Evolutionary conservation across 2,888 invertebrate species (phyloP), one percentile per base, ranked within the genome.

Genomic region (Oscheius sp.): DNA sequence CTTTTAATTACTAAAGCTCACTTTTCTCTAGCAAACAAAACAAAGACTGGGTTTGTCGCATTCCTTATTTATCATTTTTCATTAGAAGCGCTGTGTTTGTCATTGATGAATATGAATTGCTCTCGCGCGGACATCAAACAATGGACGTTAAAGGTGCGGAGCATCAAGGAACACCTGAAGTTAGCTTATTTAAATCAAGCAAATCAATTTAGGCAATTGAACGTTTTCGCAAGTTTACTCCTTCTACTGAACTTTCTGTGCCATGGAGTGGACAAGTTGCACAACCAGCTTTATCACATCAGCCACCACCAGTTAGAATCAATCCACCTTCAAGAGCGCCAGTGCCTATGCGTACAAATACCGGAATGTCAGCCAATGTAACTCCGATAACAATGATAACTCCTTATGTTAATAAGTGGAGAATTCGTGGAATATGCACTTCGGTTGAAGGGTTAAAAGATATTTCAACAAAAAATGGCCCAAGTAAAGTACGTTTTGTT

Each of bases 341-440:
- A 17, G 34, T 23, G 33, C 34, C 55, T 5, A 20, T 5, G 12
- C 17, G 48, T 3, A n/a, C 48, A 8, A 31, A 15, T 37, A n/a
- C 58, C n/a, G 39, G 25, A 15, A 42, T 20, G 15, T 10, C 12
- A 10, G 39, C 12, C 15, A 61, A 61, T 27, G 42, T 74, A 6
- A 75, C 75, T 2, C 77, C 78, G 8, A 79, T 77, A 31, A 66
- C 67, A 0, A 64, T 65, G 63, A 63, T 81, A 34, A 78, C 75
- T 2, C 78, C 79, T 8, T 80, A 75, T 39, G 52, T 73, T 15
- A 61, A 46, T 33, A 70, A 69, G 23, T 68, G 74, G 71, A 70
- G 78, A 37, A 78, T 84, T 50, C 72, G 76, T 46, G 84, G 84
- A 42, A 46, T 75, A 23, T 77, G 74, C n/a, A 67, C 78, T 2